Conservation (phyloP, 2,888 invertebrate genomes). For the Xylota segnis region DNA sequence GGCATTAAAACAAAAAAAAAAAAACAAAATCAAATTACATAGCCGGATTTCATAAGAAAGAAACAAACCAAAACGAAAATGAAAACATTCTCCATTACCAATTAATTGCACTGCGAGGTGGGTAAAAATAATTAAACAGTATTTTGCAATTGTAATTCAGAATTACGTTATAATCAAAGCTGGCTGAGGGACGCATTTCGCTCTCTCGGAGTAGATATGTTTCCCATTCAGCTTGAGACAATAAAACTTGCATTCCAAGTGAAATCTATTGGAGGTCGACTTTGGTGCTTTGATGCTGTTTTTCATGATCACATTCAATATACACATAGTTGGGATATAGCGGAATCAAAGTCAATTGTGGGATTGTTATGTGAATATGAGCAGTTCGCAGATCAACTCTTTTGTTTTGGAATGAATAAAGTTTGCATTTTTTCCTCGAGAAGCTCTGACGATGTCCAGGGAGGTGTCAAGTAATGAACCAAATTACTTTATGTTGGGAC, state of each 20-base stretch:
- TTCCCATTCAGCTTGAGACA: conserved; percentile 37
- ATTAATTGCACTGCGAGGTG: conserved; percentile 52
- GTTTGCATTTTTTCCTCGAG: neutral
- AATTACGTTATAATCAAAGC: conserved; percentile 42
- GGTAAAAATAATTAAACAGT: conserved; percentile 51
- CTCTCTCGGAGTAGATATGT: conserved; percentile 1
- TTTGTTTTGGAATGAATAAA: conserved; percentile 38
- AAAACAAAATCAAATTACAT: conserved; percentile 34
- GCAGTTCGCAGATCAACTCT: conserved; percentile 61
- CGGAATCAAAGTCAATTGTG: conserved; percentile 19
- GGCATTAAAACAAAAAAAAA: conserved; percentile 2
- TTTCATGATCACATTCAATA: conserved; percentile 13
- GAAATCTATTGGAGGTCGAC: conserved; percentile 42
- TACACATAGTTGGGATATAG: conserved; percentile 14
- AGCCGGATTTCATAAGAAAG: conserved; percentile 42
- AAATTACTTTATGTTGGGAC: neutral
- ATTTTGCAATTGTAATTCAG: conserved; percentile 71
- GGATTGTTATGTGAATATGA: conserved; percentile 22
- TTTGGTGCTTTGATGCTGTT: conserved; percentile 6
- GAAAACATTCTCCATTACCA: conserved; percentile 35
- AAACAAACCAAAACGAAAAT: neutral
- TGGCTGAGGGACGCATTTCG: neutral
- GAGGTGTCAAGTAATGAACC: too few species aligned
- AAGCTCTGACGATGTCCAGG: neutral
- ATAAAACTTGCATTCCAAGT: conserved; percentile 39